Conservation (phyloP, 37 sponge, comb jelly and placozoan species). For the Bolinopsis microptera region DNA sequence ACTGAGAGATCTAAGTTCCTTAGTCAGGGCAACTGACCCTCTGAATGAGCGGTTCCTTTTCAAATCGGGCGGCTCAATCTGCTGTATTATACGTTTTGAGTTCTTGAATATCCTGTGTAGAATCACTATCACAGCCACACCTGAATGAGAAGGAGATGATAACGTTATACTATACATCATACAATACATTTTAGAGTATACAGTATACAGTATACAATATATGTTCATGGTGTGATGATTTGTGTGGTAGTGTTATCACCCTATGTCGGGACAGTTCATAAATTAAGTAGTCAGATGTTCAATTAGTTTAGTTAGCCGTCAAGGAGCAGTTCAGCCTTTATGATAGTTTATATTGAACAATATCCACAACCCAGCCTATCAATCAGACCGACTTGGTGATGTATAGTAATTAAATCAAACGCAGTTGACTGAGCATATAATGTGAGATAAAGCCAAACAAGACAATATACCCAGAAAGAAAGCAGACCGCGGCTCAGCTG, state of each 20-base stretch:
- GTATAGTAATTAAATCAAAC: too few relatives aligned
- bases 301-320: too few relatives aligned
- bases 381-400: too few relatives aligned
- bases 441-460: too few relatives aligned
- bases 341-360: too few relatives aligned
- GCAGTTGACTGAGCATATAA: too few relatives aligned
- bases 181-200: background rate
- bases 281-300: background rate
- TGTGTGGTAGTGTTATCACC: background rate
- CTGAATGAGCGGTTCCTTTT: conserved; percentile 3
- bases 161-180: background rate
- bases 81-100: conserved; percentile 24
- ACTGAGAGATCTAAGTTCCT: background rate
- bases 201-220: background rate
- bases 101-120: conserved; percentile 9
- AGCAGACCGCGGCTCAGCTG: too few relatives aligned
- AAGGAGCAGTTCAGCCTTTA: too few relatives aligned
- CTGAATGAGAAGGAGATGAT: background rate
- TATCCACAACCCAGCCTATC: too few relatives aligned
- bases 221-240: background rate
- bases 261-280: background rate
- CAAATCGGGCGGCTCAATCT: conserved; percentile 13
- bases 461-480: too few relatives aligned
- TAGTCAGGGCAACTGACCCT: background rate
- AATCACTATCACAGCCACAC: conserved; percentile 26